A percentile compares a stretch with the other conserved stretches of the same genome.
Evolutionary conservation across 2,797 vertebrate species (phyloP).

Genomic region (Propithecus perrieri): DNA sequence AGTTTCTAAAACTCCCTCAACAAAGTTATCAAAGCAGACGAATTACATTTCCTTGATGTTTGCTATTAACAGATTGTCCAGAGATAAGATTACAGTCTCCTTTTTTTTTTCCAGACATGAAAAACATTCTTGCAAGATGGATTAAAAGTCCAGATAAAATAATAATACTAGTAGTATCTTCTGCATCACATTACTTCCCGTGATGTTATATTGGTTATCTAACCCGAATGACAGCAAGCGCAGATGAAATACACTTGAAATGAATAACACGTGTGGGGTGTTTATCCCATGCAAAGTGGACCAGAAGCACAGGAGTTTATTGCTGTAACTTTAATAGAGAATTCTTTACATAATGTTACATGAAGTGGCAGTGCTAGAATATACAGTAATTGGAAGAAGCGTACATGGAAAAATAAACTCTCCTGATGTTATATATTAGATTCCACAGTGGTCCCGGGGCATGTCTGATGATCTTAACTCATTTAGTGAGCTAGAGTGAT

Average conservation of each 20-base stretch:
- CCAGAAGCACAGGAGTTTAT: constrained; percentile 70
- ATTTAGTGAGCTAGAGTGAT: constrained; percentile 77
- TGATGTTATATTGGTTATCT: constrained; percentile 85
- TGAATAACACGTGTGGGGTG: constrained; percentile 84
- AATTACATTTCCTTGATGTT: constrained; percentile 85
- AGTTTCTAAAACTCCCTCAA: constrained; percentile 78
- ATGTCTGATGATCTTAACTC: constrained; percentile 84
- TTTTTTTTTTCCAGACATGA: constrained; percentile 83
- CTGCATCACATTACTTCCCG: constrained; percentile 79
- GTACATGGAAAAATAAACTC: constrained; percentile 84
- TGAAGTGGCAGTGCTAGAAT: constrained; percentile 79
- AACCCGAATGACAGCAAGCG: constrained; percentile 83
- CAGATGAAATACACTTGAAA: constrained; percentile 84
- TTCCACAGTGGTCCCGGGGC: constrained; percentile 78
- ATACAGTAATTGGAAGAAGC: constrained; percentile 76
- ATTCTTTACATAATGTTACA: constrained; percentile 81
- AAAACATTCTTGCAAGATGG: constrained; percentile 85
- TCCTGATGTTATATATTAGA: constrained; percentile 76
- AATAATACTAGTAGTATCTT: constrained; percentile 83
- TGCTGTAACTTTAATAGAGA: constrained; percentile 76
- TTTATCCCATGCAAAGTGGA: constrained; percentile 81
- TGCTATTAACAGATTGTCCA: constrained; percentile 85
- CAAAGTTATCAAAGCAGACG: constrained; percentile 83
- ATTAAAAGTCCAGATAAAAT: constrained; percentile 85
- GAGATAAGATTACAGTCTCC: constrained; percentile 83